Percentiles rank a stretch among this genome's conserved stretches.
These are phyloP conservation scores for Allophyes oxyacanthae DNA, from an alignment of 2,888 invertebrate species.

Conservation along the genomic window DNA sequence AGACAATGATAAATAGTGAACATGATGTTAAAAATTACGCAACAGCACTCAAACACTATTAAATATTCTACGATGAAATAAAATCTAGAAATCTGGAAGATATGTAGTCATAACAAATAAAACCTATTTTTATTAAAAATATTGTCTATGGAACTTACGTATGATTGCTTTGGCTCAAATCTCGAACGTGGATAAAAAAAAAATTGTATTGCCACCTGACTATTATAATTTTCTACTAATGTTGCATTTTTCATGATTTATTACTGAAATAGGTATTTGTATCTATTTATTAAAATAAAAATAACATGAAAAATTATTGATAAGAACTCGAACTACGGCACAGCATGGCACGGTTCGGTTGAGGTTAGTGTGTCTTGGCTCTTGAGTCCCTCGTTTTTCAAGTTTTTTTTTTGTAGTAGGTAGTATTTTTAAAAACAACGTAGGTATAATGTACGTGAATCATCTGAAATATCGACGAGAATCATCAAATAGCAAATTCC, in stretches of 20 bases:
- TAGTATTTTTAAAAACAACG: too few species aligned
- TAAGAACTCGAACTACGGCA: too few species aligned
- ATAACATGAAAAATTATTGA: too few species aligned
- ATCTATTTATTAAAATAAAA: constrained; percentile 10
- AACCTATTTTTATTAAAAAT: constrained; percentile 22
- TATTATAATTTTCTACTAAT: constrained; percentile 45
- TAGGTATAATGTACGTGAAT: too few species aligned
- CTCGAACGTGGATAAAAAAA: constrained; percentile 11
- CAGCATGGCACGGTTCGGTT: too few species aligned
- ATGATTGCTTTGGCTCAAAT: constrained; percentile 31
- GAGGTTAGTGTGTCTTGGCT: too few species aligned
- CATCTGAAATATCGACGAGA: too few species aligned
- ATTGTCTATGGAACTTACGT: constrained; percentile 15
- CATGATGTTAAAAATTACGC: constrained; percentile 9
- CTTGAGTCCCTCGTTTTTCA: too few species aligned
- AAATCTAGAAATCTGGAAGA: constrained; percentile 18
- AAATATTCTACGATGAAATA: constrained; percentile 1
- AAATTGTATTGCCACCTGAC: constrained; percentile 39
- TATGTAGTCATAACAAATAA: constrained; percentile 17
- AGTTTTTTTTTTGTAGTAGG: too few species aligned
- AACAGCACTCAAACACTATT: constrained; percentile 12
- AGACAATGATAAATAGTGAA: constrained; percentile 34
- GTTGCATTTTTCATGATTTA: constrained; percentile 17
- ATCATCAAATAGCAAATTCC: too few species aligned
- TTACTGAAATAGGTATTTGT: too few species aligned